Percentiles rank a stretch among this genome's conserved stretches.
These are phyloP conservation scores for Drosophila lacteicornis DNA, from an alignment of 1,140 invertebrate species.

Conservation along the genomic window DNA sequence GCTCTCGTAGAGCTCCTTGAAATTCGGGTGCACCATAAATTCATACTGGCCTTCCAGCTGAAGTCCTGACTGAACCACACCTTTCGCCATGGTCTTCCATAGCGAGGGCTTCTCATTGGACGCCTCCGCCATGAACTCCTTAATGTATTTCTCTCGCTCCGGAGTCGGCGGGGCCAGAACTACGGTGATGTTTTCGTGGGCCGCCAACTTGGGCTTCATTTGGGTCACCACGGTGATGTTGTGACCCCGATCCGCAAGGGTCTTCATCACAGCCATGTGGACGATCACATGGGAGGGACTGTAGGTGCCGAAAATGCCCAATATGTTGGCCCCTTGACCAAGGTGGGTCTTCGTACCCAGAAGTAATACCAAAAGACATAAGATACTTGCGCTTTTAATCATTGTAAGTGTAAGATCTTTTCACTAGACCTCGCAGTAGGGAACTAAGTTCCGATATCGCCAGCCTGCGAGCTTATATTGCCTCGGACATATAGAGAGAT, in stretches of 20 bases:
- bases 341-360: not conserved
- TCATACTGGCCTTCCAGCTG: constrained; percentile 56
- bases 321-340: constrained; percentile 57
- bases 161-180: constrained; percentile 51
- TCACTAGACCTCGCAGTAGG: not conserved
- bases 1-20: constrained; percentile 55
- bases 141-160: constrained; percentile 25
- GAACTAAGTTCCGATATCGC: constrained; percentile 7
- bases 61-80: not conserved
- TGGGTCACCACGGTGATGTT: constrained; percentile 72
- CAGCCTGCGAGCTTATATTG: constrained; percentile 6
- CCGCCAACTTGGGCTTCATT: constrained; percentile 48
- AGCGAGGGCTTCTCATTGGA: constrained; percentile 37
- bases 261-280: constrained; percentile 68
- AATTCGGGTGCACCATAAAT: constrained; percentile 45
- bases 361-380: not conserved
- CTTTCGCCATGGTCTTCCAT: constrained; percentile 12
- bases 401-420: not conserved
- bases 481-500: not conserved
- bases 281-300: constrained; percentile 79
- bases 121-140: constrained; percentile 35
- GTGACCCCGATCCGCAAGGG: constrained; percentile 70
- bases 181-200: constrained; percentile 56
- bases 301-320: constrained; percentile 69
- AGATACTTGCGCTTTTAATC: not conserved